Evolutionary conservation across 2,113 vertebrate genomes (phyloP).

Genomic region (Deroptyus accipitrinus): DNA sequence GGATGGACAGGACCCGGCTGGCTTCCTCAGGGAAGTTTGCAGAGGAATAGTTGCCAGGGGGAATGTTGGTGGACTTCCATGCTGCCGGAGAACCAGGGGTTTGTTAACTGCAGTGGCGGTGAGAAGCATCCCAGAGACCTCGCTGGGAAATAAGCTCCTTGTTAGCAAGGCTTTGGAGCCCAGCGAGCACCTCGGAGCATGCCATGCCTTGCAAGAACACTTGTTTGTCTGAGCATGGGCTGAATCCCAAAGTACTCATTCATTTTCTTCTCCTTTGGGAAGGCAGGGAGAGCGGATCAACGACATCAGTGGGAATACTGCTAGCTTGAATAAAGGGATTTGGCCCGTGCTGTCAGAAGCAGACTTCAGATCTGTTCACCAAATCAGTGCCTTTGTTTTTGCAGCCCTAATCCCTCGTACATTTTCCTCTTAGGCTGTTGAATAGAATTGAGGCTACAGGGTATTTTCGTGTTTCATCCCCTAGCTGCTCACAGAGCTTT

Average conservation of each 20-base stretch:
- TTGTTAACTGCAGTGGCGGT: neutral
- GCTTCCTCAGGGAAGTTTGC: neutral
- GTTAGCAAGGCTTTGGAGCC: neutral
- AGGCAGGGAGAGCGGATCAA: constrained; percentile 25
- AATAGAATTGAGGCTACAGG: constrained; percentile 25
- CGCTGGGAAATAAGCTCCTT: constrained; percentile 37
- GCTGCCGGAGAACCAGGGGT: neutral
- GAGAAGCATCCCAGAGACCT: neutral
- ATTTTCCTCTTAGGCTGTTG: neutral
- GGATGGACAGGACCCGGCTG: neutral
- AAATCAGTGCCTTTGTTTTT: constrained; percentile 44
- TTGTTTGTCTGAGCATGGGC: constrained; percentile 30
- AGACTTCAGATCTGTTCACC: constrained; percentile 45
- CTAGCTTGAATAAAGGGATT: constrained; percentile 56
- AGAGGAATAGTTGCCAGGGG: constrained; percentile 45
- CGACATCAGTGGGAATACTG: constrained; percentile 50
- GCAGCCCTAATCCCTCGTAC: constrained; percentile 42
- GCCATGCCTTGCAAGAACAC: constrained; percentile 17
- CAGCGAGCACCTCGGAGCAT: neutral
- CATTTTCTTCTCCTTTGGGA: neutral
- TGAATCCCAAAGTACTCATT: constrained; percentile 53
- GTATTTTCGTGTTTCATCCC: neutral
- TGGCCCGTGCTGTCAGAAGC: constrained; percentile 42
- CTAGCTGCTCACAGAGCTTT: neutral
- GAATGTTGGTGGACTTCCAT: neutral